Evolutionary conservation across 1,140 invertebrate species (phyloP).

Genomic region (Zaprionus camerounensis): DNA sequence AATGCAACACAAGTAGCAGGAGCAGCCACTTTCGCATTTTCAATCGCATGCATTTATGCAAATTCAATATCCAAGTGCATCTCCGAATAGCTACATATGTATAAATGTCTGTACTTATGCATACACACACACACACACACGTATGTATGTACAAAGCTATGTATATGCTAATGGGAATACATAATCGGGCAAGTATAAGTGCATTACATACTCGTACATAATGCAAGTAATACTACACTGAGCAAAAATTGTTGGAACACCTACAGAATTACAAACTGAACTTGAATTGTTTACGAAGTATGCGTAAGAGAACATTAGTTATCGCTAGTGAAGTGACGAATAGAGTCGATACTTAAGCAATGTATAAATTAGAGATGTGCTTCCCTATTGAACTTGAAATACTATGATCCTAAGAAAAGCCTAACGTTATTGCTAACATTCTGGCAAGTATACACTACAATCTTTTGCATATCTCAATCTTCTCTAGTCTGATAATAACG

Average conservation of each 20-base stretch:
- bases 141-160: slow-evolving; percentile 1
- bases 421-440: too few relatives aligned
- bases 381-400: too few relatives aligned
- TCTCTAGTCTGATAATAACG: too few relatives aligned
- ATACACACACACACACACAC: neutral
- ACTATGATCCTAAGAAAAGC: too few relatives aligned
- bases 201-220: slow-evolving; percentile 2
- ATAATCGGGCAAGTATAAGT: slow-evolving; percentile 6
- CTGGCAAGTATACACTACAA: too few relatives aligned
- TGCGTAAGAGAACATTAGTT: too few relatives aligned
- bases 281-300: neutral
- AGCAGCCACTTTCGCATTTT: slow-evolving; percentile 58
- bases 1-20: slow-evolving; percentile 26
- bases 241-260: neutral
- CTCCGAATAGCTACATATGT: slow-evolving; percentile 16
- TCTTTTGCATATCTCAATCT: too few relatives aligned
- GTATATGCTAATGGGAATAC: slow-evolving; percentile 12
- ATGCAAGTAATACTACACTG: slow-evolving; percentile 2
- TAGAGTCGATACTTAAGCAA: too few relatives aligned
- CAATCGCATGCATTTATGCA: slow-evolving; percentile 63
- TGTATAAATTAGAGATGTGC: too few relatives aligned
- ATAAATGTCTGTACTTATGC: neutral
- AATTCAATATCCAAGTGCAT: slow-evolving; percentile 61
- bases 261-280: neutral
- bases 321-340: too few relatives aligned